Evolutionary conservation across 2,888 invertebrate genomes (phyloP).

Genomic region (Cancer borealis): DNA sequence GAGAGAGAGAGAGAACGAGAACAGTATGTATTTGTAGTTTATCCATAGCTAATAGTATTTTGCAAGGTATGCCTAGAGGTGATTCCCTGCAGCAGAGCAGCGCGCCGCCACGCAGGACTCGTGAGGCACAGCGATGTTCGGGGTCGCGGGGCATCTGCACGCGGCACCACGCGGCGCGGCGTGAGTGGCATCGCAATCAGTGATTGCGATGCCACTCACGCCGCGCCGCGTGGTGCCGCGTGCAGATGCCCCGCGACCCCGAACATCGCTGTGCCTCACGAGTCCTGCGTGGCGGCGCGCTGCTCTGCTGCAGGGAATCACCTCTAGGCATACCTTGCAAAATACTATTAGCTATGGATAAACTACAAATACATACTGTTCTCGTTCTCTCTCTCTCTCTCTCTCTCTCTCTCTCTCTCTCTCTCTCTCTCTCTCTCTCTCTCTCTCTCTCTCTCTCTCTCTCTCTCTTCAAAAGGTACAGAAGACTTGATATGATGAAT

Average conservation of each 20-base stretch:
- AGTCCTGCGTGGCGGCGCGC: constrained; percentile 35
- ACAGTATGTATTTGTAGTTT: not conserved
- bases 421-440: constrained; percentile 45
- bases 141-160: constrained; percentile 33
- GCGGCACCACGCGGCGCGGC: not conserved
- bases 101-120: constrained; percentile 35
- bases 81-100: not conserved
- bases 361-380: not conserved
- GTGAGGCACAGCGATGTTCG: constrained; percentile 22
- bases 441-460: constrained; percentile 41
- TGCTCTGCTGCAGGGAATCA: not conserved
- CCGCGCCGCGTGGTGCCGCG: not conserved
- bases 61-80: not conserved
- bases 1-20: not conserved
- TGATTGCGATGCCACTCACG: not conserved
- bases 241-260: constrained; percentile 29
- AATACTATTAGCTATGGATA: constrained; percentile 1
- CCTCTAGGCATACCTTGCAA: not conserved
- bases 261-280: constrained; percentile 28
- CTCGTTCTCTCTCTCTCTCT: constrained; percentile 37
- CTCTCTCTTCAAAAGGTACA: constrained; percentile 5
- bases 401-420: constrained; percentile 45
- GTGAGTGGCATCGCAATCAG: constrained; percentile 7
- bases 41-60: constrained; percentile 6
- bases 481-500: constrained; percentile 9